These are phyloP conservation scores for Montipora capitata DNA, from an alignment of 92 coral and sea anemone genomes.

Conservation along the genomic window DNA sequence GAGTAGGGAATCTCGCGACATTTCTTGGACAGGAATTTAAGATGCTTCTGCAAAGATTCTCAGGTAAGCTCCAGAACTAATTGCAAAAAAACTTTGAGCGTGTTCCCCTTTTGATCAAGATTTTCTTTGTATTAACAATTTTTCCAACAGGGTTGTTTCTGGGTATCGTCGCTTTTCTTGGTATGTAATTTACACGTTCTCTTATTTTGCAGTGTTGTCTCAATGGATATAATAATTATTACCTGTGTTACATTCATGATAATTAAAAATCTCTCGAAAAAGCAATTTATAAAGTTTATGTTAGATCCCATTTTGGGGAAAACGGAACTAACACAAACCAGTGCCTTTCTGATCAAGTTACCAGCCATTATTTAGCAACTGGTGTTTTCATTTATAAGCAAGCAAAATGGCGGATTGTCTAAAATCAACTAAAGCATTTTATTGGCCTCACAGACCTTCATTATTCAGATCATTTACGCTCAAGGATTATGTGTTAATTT, in stretches of 20 bases:
- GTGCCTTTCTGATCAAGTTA: not conserved
- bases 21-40: constrained; percentile 13
- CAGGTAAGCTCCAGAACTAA: constrained; percentile 12
- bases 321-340: not conserved
- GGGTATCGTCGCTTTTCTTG: constrained; percentile 23
- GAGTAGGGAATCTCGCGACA: constrained; percentile 23
- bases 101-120: not conserved
- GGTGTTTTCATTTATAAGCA: not conserved
- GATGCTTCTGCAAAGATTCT: constrained; percentile 41
- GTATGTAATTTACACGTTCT: constrained; percentile 20
- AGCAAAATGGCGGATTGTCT: not conserved
- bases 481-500: not conserved
- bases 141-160: constrained; percentile 6
- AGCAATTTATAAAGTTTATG: not conserved
- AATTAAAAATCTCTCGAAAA: not conserved
- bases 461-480: not conserved
- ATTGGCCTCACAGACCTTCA: not conserved
- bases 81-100: too few species aligned
- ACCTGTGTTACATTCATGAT: too few species aligned
- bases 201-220: not conserved
- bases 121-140: not conserved
- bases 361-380: not conserved
- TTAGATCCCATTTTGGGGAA: not conserved
- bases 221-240: not conserved
- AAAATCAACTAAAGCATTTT: not conserved